Conservation (phyloP, 2,797 vertebrate genomes). For the Limnodromus scolopaceus region DNA sequence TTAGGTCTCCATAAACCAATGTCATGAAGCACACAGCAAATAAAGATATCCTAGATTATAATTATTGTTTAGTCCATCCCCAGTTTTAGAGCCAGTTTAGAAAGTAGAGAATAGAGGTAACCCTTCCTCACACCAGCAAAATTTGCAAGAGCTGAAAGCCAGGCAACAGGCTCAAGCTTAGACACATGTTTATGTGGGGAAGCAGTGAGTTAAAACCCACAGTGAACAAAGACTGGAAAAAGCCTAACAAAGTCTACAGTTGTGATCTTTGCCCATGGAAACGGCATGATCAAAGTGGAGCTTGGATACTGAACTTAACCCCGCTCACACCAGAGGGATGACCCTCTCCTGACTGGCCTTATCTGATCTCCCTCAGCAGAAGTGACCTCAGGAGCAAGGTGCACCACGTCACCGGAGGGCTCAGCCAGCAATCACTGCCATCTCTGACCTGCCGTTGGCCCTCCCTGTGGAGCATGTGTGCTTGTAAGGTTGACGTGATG, state of each 20-base stretch:
- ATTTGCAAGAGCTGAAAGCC: background rate
- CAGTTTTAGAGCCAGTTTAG: background rate
- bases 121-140: background rate
- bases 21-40: background rate
- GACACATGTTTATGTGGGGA: background rate
- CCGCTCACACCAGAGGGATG: rapidly evolving
- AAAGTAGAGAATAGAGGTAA: background rate
- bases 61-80: background rate
- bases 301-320: background rate
- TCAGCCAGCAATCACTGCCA: background rate
- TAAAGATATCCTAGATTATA: background rate
- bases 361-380: background rate
- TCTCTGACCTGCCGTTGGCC: background rate
- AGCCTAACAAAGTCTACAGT: background rate
- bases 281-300: background rate
- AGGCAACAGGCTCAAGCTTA: background rate
- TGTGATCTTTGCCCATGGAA: background rate
- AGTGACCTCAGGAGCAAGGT: background rate
- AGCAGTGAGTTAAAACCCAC: background rate
- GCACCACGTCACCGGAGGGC: background rate
- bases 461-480: rapidly evolving
- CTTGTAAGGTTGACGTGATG: background rate
- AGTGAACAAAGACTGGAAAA: background rate
- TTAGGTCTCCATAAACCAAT: background rate
- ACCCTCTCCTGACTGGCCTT: background rate